Evolutionary conservation across 1,140 invertebrate species (phyloP), one percentile per base, ranked within the genome.

Genomic region (Drosophila bocqueti): DNA sequence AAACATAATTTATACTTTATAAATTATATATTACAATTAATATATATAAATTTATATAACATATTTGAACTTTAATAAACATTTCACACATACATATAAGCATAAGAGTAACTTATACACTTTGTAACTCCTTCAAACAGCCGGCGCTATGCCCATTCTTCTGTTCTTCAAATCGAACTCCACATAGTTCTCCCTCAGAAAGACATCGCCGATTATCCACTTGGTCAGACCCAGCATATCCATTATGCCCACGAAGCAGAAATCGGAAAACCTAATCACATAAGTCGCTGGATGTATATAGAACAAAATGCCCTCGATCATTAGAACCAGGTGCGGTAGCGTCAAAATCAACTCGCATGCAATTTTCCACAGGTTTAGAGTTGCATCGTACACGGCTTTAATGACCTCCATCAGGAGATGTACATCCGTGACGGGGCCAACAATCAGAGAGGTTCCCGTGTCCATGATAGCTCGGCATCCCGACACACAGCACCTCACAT

Each of bases 361-460:
- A 2, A 77, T 38, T 5, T 26, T 26, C 47, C 74, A 76, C 2
- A 76, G 62, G 2, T 76, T 55, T 9, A 54, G 42, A 10, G 54
- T 66, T 3, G 38, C 7, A 36, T 76, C 47, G 15, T 76, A 40
- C 0, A 13, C 18, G 34, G 74, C 89, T 24, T 76, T 67, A 11
- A 92, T 76, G 42, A 47, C 52, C 3, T 24, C 9, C 54, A 57
- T 3, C 31, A 26, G 46, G 81, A 71, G 10, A 90, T 62, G 18
- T 10, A 50, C 50, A 1, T 75, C 93, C 76, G 96, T 95, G 4
- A 93, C 85, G 3, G 96, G 96, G 29, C 96, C 96, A 75, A 95
- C 95, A 72, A 97, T 94, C 2, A 97, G 93, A 26, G 95, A 96
- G 38, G 96, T 96, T 15, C 96, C 96, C 52, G 96, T 96, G 82